Evolutionary conservation across 2,888 invertebrate genomes (phyloP).

Genomic region (Rutpela maculata): DNA sequence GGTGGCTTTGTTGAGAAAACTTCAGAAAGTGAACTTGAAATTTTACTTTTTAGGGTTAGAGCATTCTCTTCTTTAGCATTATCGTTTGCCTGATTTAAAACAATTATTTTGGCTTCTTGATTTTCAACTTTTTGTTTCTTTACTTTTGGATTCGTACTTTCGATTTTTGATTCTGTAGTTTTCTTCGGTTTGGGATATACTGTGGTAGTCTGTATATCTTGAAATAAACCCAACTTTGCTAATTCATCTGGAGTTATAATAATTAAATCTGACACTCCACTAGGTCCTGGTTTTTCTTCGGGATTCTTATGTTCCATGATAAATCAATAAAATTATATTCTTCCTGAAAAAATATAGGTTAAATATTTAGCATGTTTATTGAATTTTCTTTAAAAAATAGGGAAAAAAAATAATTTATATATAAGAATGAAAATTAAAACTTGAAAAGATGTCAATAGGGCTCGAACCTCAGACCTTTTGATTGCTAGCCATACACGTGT

Average conservation of each 20-base stretch:
- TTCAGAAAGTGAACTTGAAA: not conserved
- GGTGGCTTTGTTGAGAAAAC: not conserved
- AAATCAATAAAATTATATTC: not conserved
- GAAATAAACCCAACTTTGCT: constrained; percentile 32
- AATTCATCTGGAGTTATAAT: constrained; percentile 42
- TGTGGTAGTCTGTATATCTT: not conserved
- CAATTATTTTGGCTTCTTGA: not conserved
- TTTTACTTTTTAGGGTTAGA: not conserved
- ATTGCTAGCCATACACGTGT: constrained; percentile 4
- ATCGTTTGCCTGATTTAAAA: not conserved
- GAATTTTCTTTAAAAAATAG: too few relatives aligned
- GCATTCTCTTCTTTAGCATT: not conserved
- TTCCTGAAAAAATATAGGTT: constrained; percentile 2
- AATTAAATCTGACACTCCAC: constrained; percentile 28
- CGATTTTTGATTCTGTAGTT: not conserved
- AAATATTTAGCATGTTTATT: not conserved
- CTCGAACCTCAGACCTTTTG: constrained; percentile 31
- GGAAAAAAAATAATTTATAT: not conserved
- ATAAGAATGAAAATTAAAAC: constrained; percentile 1
- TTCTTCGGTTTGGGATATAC: not conserved
- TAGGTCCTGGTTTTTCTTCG: constrained; percentile 6
- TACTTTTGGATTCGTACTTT: not conserved
- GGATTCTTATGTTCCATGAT: constrained; percentile 10
- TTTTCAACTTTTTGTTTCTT: not conserved
- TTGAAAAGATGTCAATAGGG: not conserved